These are phyloP conservation scores for Calidris pygmaea DNA, from an alignment of 2,113 vertebrate species.

Conservation along the genomic window DNA sequence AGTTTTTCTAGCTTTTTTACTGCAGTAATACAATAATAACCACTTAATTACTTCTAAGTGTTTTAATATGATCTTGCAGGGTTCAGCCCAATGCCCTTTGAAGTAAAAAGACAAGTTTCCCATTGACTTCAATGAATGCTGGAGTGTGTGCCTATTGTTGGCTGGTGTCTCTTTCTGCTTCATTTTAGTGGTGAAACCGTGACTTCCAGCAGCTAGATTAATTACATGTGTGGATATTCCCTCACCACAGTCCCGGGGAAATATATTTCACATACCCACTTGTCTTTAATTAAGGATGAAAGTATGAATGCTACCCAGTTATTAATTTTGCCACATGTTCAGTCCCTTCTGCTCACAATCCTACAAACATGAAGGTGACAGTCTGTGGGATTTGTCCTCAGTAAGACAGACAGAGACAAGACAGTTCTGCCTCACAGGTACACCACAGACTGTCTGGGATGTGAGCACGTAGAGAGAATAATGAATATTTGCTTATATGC, in stretches of 20 bases:
- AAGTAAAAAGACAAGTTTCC: constrained; percentile 25
- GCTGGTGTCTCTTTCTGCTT: neutral
- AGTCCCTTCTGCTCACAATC: neutral
- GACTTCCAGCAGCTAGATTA: constrained; percentile 45
- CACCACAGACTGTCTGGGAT: neutral
- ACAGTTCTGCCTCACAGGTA: neutral
- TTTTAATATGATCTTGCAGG: neutral
- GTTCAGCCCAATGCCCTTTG: neutral
- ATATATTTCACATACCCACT: constrained; percentile 29
- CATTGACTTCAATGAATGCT: neutral
- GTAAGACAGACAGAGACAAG: neutral
- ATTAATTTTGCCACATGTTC: constrained; percentile 31
- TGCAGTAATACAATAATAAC: neutral
- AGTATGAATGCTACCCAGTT: neutral
- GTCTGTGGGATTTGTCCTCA: neutral
- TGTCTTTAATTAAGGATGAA: constrained; percentile 49
- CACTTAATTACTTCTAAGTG: neutral
- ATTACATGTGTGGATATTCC: constrained; percentile 23
- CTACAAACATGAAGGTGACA: neutral
- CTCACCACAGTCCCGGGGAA: neutral
- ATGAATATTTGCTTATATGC: neutral
- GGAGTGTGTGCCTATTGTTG: neutral
- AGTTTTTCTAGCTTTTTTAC: neutral
- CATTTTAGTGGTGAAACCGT: constrained; percentile 17
- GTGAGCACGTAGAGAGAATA: neutral